Base-by-base conservation (phyloP, 2,888 invertebrate genomes). In the Xestia ashworthii region DNA sequence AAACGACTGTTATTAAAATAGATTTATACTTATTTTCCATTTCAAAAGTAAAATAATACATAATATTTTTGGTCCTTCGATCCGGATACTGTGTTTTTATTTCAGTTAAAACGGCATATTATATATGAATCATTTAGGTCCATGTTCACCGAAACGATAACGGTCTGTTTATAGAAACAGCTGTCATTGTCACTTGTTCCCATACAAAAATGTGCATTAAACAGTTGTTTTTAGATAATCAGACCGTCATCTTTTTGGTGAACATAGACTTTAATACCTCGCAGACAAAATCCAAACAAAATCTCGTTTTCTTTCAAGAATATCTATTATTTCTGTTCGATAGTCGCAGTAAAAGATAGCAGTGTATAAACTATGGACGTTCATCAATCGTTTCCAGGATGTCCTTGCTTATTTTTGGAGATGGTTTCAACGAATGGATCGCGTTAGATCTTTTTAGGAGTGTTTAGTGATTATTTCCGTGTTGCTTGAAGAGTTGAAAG, bases 361-460 rank as follows among this genome's bases (percentile, higher is more conserved):
- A 55, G 19, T 50, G 32, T 50, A 62, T 67, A 66, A 44, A 22
- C 41, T 71, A 55, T 55, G 32, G 44, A 74, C 25, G 44, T 75
- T 58, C 41, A 46, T 82, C n/a, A 71, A 66, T 68, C 73, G 55
- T 46, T 78, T 44, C 62, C 82, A 82, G 82, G 78, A 82, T 76
- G 76, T 76, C 79, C 66, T 60, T 69, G 73, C 78, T 86, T 86
- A 87, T 86, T 86, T 88, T 86, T 73, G 74, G 79, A 76, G 32
- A 65, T 65, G 67, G 53, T 76, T 50, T 65, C 64, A 76, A 73
- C 74, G 78, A 69, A 74, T 75, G 81, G 46, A 64, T 60, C 50
- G 48, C 76, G 71, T 80, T 38, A 65, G 74, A 74, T 75, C 48
- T 80, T 80, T 82, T 76, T 14, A 25, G 44, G 64, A 55, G 38